Evolutionary conservation across 2,888 invertebrate species (phyloP).

Genomic region (Xanthorhoe spadicearia): DNA sequence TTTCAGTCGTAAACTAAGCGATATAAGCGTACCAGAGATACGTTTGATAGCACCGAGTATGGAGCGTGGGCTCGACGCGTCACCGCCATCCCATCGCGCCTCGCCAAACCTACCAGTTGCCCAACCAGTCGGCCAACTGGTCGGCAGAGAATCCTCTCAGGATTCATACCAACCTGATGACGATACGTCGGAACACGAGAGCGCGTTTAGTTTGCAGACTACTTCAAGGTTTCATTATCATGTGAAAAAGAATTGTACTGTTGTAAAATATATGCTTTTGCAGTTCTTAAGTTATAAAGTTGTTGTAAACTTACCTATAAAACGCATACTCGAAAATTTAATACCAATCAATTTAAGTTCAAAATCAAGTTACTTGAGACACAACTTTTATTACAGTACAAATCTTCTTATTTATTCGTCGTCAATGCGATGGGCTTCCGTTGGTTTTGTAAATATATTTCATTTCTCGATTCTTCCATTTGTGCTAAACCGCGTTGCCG

Average conservation of each 20-base stretch:
- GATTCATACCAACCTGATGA: constrained; percentile 50
- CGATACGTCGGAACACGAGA: constrained; percentile 81
- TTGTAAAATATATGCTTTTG: constrained; percentile 2
- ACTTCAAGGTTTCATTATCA: constrained; percentile 69
- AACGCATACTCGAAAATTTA: too few relatives aligned
- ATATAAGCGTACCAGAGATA: constrained; percentile 91
- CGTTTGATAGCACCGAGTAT: constrained; percentile 92
- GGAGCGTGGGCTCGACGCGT: constrained; percentile 90
- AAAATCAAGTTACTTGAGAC: background rate
- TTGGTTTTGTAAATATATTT: constrained; percentile 54
- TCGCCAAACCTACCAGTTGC: constrained; percentile 38
- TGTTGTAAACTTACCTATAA: too few relatives aligned
- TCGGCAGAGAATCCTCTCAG: constrained; percentile 36
- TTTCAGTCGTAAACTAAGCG: constrained; percentile 88
- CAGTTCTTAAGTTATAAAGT: too few relatives aligned
- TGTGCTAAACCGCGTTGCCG: constrained; percentile 53
- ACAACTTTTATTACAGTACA: constrained; percentile 48
- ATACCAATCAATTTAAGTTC: too few relatives aligned
- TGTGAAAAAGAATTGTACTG: constrained; percentile 42
- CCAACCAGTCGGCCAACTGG: constrained; percentile 31
- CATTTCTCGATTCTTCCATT: constrained; percentile 43
- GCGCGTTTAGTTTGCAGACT: constrained; percentile 81
- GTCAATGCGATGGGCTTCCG: constrained; percentile 72
- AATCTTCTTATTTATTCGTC: constrained; percentile 55
- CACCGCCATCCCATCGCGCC: constrained; percentile 47